Evolutionary conservation across 2,888 invertebrate genomes (phyloP).

Genomic region (Serrognathus titanus): DNA sequence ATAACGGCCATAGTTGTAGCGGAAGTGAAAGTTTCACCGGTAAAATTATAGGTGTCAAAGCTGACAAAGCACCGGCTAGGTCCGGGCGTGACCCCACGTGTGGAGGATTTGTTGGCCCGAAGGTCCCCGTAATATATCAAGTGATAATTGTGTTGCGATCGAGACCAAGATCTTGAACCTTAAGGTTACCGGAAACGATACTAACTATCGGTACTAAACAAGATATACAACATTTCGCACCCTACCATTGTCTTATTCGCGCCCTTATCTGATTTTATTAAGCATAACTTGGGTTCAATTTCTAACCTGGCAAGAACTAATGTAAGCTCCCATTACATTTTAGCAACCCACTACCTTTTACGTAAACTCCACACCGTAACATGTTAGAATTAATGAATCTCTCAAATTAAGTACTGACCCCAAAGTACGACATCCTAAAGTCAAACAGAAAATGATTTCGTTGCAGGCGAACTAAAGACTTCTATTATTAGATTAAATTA

Average conservation of each 20-base stretch:
- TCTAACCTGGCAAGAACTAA: too few species aligned
- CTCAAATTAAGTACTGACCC: too few species aligned
- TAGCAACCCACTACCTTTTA: too few species aligned
- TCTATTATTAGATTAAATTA: too few species aligned
- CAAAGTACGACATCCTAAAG: too few species aligned
- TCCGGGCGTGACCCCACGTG: constrained; percentile 29
- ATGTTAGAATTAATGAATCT: too few species aligned
- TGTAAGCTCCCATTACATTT: too few species aligned
- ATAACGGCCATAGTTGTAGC: too few species aligned
- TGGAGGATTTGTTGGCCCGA: constrained; percentile 24
- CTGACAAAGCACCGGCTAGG: constrained; percentile 29
- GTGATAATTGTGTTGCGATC: constrained; percentile 23
- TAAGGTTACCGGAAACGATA: constrained; percentile 9
- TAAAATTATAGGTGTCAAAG: constrained; percentile 34
- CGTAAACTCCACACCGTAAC: too few species aligned
- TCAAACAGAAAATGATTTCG: too few species aligned
- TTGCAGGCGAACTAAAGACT: too few species aligned
- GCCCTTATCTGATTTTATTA: not conserved
- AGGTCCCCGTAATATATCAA: constrained; percentile 19
- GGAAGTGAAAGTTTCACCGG: constrained; percentile 29
- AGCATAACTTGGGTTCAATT: too few species aligned
- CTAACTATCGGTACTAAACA: constrained; percentile 12
- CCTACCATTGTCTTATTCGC: not conserved
- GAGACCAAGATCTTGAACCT: constrained; percentile 11
- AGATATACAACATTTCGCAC: constrained; percentile 8